A percentile compares a stretch with the other conserved stretches of the same genome.
Conservation (phyloP, 1,140 invertebrate genomes). For the Pararge aegeria region DNA sequence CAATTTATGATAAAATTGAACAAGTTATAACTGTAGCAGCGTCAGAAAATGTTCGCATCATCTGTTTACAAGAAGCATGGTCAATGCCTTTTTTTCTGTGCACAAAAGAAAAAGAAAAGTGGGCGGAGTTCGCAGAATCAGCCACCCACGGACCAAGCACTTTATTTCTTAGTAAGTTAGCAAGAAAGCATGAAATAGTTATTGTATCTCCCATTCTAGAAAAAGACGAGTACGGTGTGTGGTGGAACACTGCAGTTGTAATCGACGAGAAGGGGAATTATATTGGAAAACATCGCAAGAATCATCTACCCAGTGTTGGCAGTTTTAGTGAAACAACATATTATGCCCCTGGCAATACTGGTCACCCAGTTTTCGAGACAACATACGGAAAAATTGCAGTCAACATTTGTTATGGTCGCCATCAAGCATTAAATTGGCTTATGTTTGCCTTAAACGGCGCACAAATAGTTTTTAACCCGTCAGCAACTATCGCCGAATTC, state of each 20-base stretch:
- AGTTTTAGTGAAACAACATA: constrained; percentile 99
- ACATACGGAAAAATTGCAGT: constrained; percentile 93
- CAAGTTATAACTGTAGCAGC: constrained; percentile 91
- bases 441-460: constrained; percentile 98
- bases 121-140: constrained; percentile 97
- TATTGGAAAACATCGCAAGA: constrained; percentile 97
- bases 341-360: constrained; percentile 96
- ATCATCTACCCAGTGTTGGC: constrained; percentile 98
- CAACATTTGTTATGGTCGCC: constrained; percentile 98
- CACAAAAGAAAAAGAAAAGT: constrained; percentile 96
- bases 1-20: constrained; percentile 88
- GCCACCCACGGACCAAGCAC: constrained; percentile 94
- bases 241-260: constrained; percentile 98
- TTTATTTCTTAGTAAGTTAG: constrained; percentile 88
- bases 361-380: constrained; percentile 96
- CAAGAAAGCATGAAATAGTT: constrained; percentile 93
- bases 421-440: constrained; percentile 98
- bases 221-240: constrained; percentile 89
- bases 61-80: constrained; percentile 99
- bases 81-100: constrained; percentile 99
- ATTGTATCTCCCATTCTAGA: constrained; percentile 98
- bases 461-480: constrained; percentile 99
- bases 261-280: constrained; percentile 92
- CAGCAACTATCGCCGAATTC: constrained; percentile 90
- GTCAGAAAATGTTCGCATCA: constrained; percentile 90